These are phyloP conservation scores for Linhomoeus sp. DNA, from an alignment of 2,888 invertebrate species.

Conservation along the genomic window DNA sequence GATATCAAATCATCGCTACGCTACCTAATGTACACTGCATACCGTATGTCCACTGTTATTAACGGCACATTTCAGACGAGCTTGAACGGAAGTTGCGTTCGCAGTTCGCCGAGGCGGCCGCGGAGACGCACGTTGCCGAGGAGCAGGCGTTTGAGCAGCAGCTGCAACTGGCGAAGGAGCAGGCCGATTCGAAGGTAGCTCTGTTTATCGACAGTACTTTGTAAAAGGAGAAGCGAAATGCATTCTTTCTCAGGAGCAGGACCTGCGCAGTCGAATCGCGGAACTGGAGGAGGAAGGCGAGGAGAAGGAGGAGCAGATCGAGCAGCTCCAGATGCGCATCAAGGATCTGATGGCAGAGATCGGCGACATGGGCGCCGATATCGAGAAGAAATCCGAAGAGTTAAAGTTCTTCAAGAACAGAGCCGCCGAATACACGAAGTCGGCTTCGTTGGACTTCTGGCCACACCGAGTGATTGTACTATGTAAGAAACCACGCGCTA, in stretches of 20 bases:
- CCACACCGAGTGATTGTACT: background rate
- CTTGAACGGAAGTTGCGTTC: background rate
- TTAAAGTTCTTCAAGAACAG: slow-evolving; percentile 13
- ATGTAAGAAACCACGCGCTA: background rate
- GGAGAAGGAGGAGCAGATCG: slow-evolving; percentile 6
- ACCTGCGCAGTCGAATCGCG: background rate
- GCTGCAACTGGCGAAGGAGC: slow-evolving; percentile 1
- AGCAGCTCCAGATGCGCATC: slow-evolving; percentile 3
- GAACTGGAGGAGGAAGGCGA: slow-evolving; percentile 2
- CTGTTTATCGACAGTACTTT: too few relatives aligned
- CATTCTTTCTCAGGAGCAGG: background rate
- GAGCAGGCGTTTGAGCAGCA: slow-evolving; percentile 1
- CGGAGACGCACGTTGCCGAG: slow-evolving; percentile 3
- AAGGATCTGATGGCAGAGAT: slow-evolving; percentile 12
- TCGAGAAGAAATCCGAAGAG: slow-evolving; percentile 14
- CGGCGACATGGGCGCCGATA: slow-evolving; percentile 11
- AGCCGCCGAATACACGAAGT: slow-evolving; percentile 13
- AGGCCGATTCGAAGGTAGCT: too few relatives aligned
- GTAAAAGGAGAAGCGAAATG: too few relatives aligned
- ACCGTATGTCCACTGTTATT: too few relatives aligned
- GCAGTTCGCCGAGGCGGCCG: slow-evolving; percentile 1
- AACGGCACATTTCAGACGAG: slow-evolving; percentile 2
- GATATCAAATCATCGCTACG: too few relatives aligned
- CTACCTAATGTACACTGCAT: too few relatives aligned
- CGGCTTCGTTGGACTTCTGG: too few relatives aligned